A percentile compares a stretch with the other conserved stretches of the same genome.
Conservation (phyloP, 2,888 invertebrate genomes). For the Eupeodes luniger region DNA sequence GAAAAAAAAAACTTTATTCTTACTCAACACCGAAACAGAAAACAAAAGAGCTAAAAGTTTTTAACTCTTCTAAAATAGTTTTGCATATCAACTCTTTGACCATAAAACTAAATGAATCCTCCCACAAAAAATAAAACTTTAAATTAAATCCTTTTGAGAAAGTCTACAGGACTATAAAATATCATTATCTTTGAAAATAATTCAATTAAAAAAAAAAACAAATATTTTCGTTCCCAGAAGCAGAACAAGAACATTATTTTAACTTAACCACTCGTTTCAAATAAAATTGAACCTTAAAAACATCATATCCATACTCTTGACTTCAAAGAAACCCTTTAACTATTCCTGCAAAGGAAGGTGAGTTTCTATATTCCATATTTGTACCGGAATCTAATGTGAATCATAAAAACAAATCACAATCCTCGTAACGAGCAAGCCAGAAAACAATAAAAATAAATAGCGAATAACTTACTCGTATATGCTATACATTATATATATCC, state of each 20-base stretch:
- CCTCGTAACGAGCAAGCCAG: constrained; percentile 52
- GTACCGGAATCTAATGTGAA: constrained; percentile 14
- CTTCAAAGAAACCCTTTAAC: constrained; percentile 33
- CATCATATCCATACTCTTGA: constrained; percentile 8
- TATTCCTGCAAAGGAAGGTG: neutral
- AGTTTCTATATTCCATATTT: neutral
- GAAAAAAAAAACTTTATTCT: neutral
- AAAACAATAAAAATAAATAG: constrained; percentile 54
- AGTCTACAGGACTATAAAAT: neutral
- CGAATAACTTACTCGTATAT: constrained; percentile 13
- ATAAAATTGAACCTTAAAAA: constrained; percentile 22
- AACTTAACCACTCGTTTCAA: neutral
- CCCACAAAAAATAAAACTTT: neutral
- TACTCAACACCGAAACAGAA: neutral
- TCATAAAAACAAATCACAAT: constrained; percentile 55
- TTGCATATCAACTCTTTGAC: neutral
- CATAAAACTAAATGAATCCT: neutral
- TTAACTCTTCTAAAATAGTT: neutral
- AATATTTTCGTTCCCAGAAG: neutral
- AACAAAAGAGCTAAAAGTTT: constrained; percentile 13
- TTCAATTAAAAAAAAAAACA: neutral
- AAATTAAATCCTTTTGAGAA: neutral
- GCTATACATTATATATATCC: neutral
- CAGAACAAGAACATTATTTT: neutral
- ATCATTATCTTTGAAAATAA: neutral